These are phyloP conservation scores for Apis mellifera DNA, from an alignment of 1,140 invertebrate species.

Conservation along the genomic window Amel_HAv3.1 CM009938.2:1247501-1248000, in stretches of 20 bases:
- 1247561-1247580: slow-evolving; percentile 46
- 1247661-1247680: not conserved
- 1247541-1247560: slow-evolving; percentile 48
- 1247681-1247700: slow-evolving; percentile 33
- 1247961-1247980: no score
- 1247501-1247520: slow-evolving; percentile 41
- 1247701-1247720: slow-evolving; percentile 11
- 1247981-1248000: no score
- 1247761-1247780: not conserved
- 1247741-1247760: not conserved
- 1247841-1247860: no score
- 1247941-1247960: no score
- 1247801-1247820: no score
- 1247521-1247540: slow-evolving; percentile 50
- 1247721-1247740: not conserved
- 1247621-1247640: not conserved
- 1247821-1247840: no score
- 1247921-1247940: no score
- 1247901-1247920: no score
- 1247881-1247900: no score
- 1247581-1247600: slow-evolving; percentile 13
- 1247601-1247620: slow-evolving; percentile 22
- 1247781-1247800: no score
- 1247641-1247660: slow-evolving; percentile 11
- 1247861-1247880: no score